A percentile compares a stretch with the other conserved stretches of the same genome.
phyloP scores from a whole-genome alignment of 2,113 vertebrate genomes.

The rat (Rattus norvegicus) region DNA sequence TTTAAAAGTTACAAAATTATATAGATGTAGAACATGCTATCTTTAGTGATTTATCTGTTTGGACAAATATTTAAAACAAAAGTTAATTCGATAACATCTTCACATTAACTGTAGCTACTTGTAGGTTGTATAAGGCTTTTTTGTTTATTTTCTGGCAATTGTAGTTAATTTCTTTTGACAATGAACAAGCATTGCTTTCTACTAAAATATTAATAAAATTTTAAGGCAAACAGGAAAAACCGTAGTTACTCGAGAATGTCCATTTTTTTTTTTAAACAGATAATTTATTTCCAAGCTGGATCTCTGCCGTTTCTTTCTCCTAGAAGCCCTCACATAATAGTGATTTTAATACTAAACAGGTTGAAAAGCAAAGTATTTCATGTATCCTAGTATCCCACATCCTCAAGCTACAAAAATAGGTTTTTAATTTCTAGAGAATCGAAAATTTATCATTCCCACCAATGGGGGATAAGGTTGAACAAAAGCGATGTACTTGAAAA shows the following conservation, averaged over 20 bases:
- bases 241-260: slow-evolving; percentile 31
- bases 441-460: slow-evolving; percentile 43
- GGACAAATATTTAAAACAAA: slow-evolving; percentile 53
- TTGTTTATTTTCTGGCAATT: slow-evolving; percentile 8
- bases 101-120: neutral
- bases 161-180: neutral
- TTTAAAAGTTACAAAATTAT: slow-evolving; percentile 4
- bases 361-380: neutral
- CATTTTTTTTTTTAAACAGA: slow-evolving; percentile 31
- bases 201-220: slow-evolving; percentile 32
- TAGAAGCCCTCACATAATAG: neutral
- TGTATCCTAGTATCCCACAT: neutral
- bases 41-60: neutral
- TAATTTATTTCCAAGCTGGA: neutral
- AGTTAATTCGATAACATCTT: neutral
- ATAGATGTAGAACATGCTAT: neutral
- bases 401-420: slow-evolving; percentile 3
- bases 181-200: slow-evolving; percentile 24
- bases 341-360: neutral
- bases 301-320: neutral
- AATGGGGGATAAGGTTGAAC: neutral
- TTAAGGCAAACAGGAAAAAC: slow-evolving; percentile 36
- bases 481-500: neutral
- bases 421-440: slow-evolving; percentile 49
- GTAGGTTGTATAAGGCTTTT: neutral